Evolutionary conservation across 2,888 invertebrate species (phyloP).

Genomic region (Cactoblastis cactorum): DNA sequence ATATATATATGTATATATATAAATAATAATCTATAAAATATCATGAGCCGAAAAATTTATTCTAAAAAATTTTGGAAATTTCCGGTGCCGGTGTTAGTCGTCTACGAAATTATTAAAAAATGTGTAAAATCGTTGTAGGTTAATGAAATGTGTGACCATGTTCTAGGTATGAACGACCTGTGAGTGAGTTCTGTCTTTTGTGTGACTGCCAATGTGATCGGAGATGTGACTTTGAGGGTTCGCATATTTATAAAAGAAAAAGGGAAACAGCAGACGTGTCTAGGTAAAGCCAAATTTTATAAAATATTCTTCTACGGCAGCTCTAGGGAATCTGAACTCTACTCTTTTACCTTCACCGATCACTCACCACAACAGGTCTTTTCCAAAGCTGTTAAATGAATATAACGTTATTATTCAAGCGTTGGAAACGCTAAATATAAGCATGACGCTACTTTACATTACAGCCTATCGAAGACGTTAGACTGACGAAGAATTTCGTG

Average conservation of each 20-base stretch:
- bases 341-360: constrained; percentile 63
- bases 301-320: constrained; percentile 60
- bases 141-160: constrained; percentile 4
- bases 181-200: constrained; percentile 29
- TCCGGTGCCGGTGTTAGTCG: neutral
- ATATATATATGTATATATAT: no score
- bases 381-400: constrained; percentile 77
- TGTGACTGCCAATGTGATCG: constrained; percentile 37
- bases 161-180: constrained; percentile 9
- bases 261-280: constrained; percentile 41
- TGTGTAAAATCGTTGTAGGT: neutral
- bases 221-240: constrained; percentile 31
- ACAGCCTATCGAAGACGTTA: constrained; percentile 1
- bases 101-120: neutral
- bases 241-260: constrained; percentile 39
- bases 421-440: neutral
- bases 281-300: constrained; percentile 58
- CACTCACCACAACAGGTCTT: constrained; percentile 78
- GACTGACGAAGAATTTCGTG: constrained; percentile 13
- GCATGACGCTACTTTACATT: constrained; percentile 9
- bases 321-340: constrained; percentile 54
- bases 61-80: neutral
- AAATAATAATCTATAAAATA: neutral
- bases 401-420: constrained; percentile 32
- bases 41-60: neutral